These are phyloP conservation scores for Nanorana parkeri DNA, from an alignment of 2,113 vertebrate genomes.

Conservation along the genomic window DNA sequence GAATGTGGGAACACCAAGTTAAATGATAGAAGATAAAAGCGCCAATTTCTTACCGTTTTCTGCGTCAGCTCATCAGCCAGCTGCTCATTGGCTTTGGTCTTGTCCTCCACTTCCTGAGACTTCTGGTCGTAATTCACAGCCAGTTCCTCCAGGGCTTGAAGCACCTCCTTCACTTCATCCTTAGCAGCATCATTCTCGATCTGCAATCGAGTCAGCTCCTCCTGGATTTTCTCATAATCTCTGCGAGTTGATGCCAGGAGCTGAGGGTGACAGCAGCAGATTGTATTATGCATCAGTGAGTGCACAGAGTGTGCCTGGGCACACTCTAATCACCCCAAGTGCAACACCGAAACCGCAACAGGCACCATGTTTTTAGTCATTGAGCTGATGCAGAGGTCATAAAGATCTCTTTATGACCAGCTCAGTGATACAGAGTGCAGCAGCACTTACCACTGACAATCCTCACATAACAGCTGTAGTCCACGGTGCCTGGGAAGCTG, in stretches of 20 bases:
- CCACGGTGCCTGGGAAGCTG: too few relatives aligned
- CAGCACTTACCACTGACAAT: too few relatives aligned
- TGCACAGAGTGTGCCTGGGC: too few relatives aligned
- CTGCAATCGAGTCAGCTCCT: conserved; percentile 90
- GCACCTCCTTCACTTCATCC: conserved; percentile 94
- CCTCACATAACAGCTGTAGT: too few relatives aligned
- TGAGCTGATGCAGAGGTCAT: too few relatives aligned
- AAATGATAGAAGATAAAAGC: background rate
- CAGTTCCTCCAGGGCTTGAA: conserved; percentile 92
- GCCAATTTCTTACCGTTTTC: conserved; percentile 75
- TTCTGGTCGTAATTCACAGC: conserved; percentile 95
- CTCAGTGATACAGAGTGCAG: too few relatives aligned
- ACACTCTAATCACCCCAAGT: too few relatives aligned
- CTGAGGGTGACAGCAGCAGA: conserved; percentile 64
- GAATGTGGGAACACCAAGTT: background rate
- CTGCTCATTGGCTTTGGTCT: conserved; percentile 79
- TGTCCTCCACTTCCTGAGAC: conserved; percentile 88
- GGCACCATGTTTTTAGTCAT: too few relatives aligned
- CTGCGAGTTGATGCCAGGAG: conserved; percentile 88
- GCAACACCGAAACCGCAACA: too few relatives aligned
- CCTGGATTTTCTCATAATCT: conserved; percentile 91
- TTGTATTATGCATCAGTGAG: too few relatives aligned
- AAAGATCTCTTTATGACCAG: too few relatives aligned
- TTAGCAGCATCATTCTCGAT: conserved; percentile 91
- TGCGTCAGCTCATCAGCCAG: conserved; percentile 85